These are phyloP conservation scores for Sprattus sprattus DNA, from an alignment of 2,113 vertebrate genomes.

Conservation along the genomic window DNA sequence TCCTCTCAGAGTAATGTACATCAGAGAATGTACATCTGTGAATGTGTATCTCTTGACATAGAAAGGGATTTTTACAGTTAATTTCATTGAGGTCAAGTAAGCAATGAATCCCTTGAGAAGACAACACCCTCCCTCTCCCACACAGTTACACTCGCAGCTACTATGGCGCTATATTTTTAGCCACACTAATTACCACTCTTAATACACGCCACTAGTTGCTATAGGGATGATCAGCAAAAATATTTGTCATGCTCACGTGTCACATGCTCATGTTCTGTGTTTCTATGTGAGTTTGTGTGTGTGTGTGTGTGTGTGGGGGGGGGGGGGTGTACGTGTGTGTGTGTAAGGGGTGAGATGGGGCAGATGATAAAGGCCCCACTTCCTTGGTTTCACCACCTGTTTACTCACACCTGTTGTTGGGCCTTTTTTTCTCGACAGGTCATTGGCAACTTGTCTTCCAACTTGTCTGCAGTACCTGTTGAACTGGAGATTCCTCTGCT, in stretches of 20 bases:
- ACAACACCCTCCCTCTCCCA: slow-evolving; percentile 5
- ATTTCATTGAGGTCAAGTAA: neutral
- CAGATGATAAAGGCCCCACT: neutral
- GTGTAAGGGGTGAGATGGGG: neutral
- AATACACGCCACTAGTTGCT: neutral
- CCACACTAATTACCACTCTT: neutral
- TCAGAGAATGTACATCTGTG: neutral
- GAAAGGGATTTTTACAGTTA: neutral
- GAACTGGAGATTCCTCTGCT: neutral
- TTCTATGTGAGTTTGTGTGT: neutral
- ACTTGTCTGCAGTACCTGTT: neutral
- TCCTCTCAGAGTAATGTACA: neutral
- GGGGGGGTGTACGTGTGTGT: neutral
- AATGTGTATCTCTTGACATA: neutral
- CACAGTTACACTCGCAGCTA: neutral
- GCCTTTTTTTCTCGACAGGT: neutral
- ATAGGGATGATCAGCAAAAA: neutral
- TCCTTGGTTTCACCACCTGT: slow-evolving; percentile 25
- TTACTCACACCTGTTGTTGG: neutral
- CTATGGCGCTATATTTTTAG: neutral
- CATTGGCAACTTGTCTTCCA: neutral
- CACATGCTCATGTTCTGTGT: too few species aligned
- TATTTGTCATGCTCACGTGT: neutral
- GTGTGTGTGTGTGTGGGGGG: neutral
- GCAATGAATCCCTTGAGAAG: neutral